phyloP scores from a whole-genome alignment of 2,797 vertebrate genomes.

The Hephaestus fuliginosus region DNA sequence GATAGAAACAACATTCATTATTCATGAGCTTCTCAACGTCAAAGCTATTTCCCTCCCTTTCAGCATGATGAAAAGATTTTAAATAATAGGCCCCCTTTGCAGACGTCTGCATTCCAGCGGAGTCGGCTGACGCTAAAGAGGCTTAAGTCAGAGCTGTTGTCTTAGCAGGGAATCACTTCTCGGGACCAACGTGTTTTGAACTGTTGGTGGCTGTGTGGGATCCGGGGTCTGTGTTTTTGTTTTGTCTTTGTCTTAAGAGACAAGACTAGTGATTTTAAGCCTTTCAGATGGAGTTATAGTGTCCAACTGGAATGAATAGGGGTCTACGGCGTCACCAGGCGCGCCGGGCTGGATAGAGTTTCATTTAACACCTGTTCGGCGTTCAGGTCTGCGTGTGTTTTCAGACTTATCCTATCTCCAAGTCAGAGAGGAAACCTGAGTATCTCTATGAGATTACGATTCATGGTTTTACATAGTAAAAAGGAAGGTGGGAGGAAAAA shows the following conservation, averaged over 20 bases:
- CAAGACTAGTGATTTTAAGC: slow-evolving; percentile 64
- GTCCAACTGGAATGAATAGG: slow-evolving; percentile 57
- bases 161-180: slow-evolving; percentile 67
- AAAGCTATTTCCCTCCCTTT: slow-evolving; percentile 84
- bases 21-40: slow-evolving; percentile 85
- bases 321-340: slow-evolving; percentile 35
- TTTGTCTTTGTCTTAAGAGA: slow-evolving; percentile 71
- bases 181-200: slow-evolving; percentile 60
- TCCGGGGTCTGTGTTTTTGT: slow-evolving; percentile 67
- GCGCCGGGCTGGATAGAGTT: slow-evolving; percentile 52
- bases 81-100: slow-evolving; percentile 83
- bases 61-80: slow-evolving; percentile 86
- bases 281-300: slow-evolving; percentile 59
- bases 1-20: slow-evolving; percentile 87
- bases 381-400: slow-evolving; percentile 41
- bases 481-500: slow-evolving; percentile 50
- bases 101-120: slow-evolving; percentile 83
- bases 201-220: slow-evolving; percentile 61
- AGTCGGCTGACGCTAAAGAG: slow-evolving; percentile 74
- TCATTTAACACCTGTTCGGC: slow-evolving; percentile 77
- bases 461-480: slow-evolving; percentile 72
- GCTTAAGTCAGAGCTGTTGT: slow-evolving; percentile 75
- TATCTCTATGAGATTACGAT: slow-evolving; percentile 71
- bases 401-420: slow-evolving; percentile 46
- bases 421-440: slow-evolving; percentile 59